Percentiles rank a stretch among this genome's conserved stretches.
Conservation (phyloP, 1,140 invertebrate genomes). For the Leguminivora glycinivorella region DNA sequence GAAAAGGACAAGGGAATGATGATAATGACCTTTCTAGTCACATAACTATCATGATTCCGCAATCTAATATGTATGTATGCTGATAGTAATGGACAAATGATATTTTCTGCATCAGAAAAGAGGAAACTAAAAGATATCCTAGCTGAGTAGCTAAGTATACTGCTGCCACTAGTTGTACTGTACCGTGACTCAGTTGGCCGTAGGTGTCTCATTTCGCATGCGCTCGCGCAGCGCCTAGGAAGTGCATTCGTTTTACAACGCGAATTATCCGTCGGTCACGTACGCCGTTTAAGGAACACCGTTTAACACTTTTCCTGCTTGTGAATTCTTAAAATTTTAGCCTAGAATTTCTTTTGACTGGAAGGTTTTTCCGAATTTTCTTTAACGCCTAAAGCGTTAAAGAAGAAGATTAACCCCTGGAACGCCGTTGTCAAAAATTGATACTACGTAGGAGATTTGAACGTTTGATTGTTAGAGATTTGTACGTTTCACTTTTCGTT, state of each 20-base stretch:
- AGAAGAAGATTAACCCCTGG: no score
- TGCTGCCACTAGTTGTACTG: not conserved
- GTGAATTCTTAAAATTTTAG: not conserved
- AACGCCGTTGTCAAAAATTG: no score
- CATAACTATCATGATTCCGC: no score
- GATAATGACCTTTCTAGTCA: no score
- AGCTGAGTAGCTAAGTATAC: not conserved
- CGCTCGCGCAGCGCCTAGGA: slow-evolving; percentile 60
- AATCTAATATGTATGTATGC: no score
- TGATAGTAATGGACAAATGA: no score
- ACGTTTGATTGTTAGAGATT: no score
- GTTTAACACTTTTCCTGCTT: slow-evolving; percentile 17
- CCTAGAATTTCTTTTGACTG: not conserved
- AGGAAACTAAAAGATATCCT: not conserved
- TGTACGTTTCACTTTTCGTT: not conserved
- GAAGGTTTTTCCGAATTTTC: not conserved
- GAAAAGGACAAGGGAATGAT: no score
- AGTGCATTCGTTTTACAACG: slow-evolving; percentile 56
- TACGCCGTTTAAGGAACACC: slow-evolving; percentile 15
- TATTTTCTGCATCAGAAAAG: no score
- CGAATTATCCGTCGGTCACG: slow-evolving; percentile 31
- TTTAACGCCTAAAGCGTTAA: no score
- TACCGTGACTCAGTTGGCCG: slow-evolving; percentile 53
- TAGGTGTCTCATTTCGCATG: slow-evolving; percentile 63
- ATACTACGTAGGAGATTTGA: no score